Base-by-base conservation (phyloP, 2,888 invertebrate genomes). In the Archaeoteleia sp. region DNA sequence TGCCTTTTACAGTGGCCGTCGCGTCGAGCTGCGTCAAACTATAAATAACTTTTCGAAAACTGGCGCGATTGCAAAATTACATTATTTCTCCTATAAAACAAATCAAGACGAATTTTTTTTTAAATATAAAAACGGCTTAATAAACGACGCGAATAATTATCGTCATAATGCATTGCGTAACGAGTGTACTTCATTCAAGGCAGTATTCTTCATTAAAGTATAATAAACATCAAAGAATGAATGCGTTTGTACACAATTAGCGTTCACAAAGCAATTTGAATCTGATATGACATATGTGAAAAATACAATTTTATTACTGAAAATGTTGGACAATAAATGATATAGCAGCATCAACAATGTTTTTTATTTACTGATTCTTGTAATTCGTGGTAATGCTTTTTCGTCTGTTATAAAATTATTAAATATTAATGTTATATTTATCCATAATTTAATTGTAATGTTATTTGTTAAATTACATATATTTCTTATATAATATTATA, bases 1-100 rank as follows among this genome's bases (percentile, higher is more conserved):
- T 75, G 71, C 70, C 55, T 74, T 63, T 57, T 42, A 42, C 66
- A 54, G 54, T 60, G 49, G 42, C 49, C 54, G 54, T 43, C 60
- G 54, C 53, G 39, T 51, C 45, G 54, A n/a, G n/a, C n/a, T n/a
- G n/a, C n/a, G n/a, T n/a, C n/a, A n/a, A n/a, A n/a, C n/a, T n/a
- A 15, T 34, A 34, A 34, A 5, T 30, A 9, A 30, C 8, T 30
- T 30, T 30, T 30, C 30, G n/a, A 9, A 10, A 2, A n/a, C n/a
- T n/a, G n/a, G n/a, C n/a, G n/a, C n/a, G n/a, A n/a, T n/a, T n/a
- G n/a, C n/a, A n/a, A n/a, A n/a, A n/a, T n/a, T n/a, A n/a, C n/a
- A n/a, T n/a, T n/a, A n/a, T n/a, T n/a, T n/a, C n/a, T n/a, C n/a
- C n/a, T n/a, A n/a, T n/a, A n/a, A n/a, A n/a, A n/a, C n/a, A n/a